A percentile compares a stretch with the other conserved stretches of the same genome.
These are phyloP conservation scores for Ormyrus labotus DNA, from an alignment of 2,888 invertebrate genomes.

Conservation along the genomic window DNA sequence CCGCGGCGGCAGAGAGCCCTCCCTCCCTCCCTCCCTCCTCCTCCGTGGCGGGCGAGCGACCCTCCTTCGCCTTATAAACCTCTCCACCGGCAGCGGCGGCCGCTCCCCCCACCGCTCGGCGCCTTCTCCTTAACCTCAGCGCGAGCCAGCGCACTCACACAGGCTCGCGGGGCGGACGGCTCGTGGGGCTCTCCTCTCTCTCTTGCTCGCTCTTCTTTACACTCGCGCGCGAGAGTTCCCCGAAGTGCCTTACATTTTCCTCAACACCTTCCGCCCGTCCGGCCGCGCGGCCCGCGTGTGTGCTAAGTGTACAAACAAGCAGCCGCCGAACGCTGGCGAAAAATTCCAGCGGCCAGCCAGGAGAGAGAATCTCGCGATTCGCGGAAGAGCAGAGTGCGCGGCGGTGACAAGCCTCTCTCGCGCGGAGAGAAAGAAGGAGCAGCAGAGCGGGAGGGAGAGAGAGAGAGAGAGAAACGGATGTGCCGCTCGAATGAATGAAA, in stretches of 20 bases:
- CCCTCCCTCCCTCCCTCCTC: conserved; percentile 37
- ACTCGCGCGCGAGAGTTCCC: conserved; percentile 60
- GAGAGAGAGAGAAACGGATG: conserved; percentile 50
- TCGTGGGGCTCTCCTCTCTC: conserved; percentile 53
- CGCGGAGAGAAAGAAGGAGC: background rate
- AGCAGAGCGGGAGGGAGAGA: conserved; percentile 26
- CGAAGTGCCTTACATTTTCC: conserved; percentile 64
- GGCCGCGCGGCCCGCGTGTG: conserved; percentile 36
- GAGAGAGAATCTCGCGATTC: conserved; percentile 9
- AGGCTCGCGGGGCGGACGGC: conserved; percentile 55
- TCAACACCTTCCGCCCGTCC: conserved; percentile 44
- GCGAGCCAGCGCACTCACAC: conserved; percentile 55
- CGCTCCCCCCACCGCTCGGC: background rate
- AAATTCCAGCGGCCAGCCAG: background rate
- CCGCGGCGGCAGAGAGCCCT: background rate
- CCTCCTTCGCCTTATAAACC: conserved; percentile 54
- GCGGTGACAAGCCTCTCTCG: too few species aligned
- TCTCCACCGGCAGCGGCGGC: conserved; percentile 6
- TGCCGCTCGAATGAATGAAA: conserved; percentile 56
- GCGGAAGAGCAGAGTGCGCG: conserved; percentile 14
- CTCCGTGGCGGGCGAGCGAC: conserved; percentile 33
- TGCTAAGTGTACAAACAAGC: too few species aligned
- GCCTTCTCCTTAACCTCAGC: conserved; percentile 22
- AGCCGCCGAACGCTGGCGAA: too few species aligned
- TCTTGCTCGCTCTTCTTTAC: conserved; percentile 55